Base-by-base conservation (phyloP, 2,797 vertebrate genomes). In the Cottoperca gobio region DNA sequence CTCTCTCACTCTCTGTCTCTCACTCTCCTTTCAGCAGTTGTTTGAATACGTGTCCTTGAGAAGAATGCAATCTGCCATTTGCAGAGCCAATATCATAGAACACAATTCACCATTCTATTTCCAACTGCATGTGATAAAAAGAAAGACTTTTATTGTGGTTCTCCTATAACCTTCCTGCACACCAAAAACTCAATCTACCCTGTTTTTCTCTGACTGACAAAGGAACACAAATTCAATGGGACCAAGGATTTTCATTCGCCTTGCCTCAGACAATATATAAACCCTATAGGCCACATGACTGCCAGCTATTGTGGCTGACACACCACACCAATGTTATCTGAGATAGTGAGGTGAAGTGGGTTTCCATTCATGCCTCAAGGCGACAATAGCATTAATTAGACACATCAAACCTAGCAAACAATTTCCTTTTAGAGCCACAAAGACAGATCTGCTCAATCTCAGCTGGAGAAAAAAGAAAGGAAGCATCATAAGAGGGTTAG, bases 11-110 rank as follows among this genome's bases (percentile, higher is more conserved):
- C n/a, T 13, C 61, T 42, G 54, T 45, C 43, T 82, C 62, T 24
- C 59, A 76, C 67, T 73, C 86, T 74, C 82, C 74, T 72, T 66
- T 53, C 46, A 62, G 73, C 72, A 48, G 79, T 89, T 85, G 78
- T 93, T 91, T 92, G 88, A 89, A 83, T 81, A 80, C 0, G 39
- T 70, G 92, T 89, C 93, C 92, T 93, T 95, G 92, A 89, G 82
- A 88, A 61, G 79, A 89, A 88, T 67, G 89, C 92, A 92, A 92
- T 92, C 90, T 84, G 72, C 78, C 81, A 89, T 88, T 84, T 73
- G 83, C 55, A 5, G 57, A 78, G 72, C 88, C 84, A 90, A 83
- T 84, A 90, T 89, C 84, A 88, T 63, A 70, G 85, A 82, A 81
- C 81, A 92, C 90, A 92, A 91, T 92, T 86, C 61, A 3, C 83